These are phyloP conservation scores for Paratilapia polleni DNA, from an alignment of 2,113 vertebrate species.

Conservation along the genomic window DNA sequence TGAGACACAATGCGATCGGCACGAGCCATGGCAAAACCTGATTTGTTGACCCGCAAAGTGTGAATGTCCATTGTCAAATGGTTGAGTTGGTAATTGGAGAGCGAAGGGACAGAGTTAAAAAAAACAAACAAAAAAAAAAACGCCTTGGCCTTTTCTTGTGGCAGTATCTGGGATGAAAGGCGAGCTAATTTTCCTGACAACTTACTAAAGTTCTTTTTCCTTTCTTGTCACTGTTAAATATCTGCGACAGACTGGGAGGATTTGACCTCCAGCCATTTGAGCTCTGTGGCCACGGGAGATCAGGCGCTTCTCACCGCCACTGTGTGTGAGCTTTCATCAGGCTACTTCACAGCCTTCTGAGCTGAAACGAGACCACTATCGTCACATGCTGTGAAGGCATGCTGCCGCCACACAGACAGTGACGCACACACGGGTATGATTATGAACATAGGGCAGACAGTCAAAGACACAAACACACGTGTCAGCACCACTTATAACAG, in stretches of 20 bases:
- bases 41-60: neutral
- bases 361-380: constrained; percentile 60
- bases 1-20: neutral
- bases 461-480: constrained; percentile 43
- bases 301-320: constrained; percentile 27
- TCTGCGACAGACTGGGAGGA: neutral
- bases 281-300: constrained; percentile 34
- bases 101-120: neutral
- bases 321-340: constrained; percentile 59
- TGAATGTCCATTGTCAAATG: neutral
- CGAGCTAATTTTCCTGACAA: neutral
- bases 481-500: constrained; percentile 39
- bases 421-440: constrained; percentile 45
- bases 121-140: neutral
- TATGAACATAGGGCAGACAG: constrained; percentile 24
- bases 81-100: neutral
- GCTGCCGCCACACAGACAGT: constrained; percentile 18
- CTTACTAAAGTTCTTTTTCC: neutral
- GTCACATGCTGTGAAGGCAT: constrained; percentile 38
- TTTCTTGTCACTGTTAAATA: neutral
- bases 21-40: neutral
- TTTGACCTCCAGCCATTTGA: constrained; percentile 9
- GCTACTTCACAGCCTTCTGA: constrained; percentile 60
- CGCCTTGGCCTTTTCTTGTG: neutral
- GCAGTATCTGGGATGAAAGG: neutral